Conservation (phyloP, 2,113 vertebrate genomes). For the Antechinus flavipes region DNA sequence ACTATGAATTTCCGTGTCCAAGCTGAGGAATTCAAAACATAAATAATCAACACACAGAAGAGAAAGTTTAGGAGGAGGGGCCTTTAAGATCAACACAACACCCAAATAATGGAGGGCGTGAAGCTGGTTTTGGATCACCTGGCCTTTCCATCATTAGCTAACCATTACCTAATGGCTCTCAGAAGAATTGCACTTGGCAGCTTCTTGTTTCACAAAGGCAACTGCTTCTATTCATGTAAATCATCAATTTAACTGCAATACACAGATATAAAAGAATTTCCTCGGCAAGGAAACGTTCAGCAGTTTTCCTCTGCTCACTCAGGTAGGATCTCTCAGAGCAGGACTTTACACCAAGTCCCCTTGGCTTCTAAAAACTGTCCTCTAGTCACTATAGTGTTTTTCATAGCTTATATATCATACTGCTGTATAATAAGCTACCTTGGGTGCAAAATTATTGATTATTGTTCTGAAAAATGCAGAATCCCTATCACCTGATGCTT, state of each 20-base stretch:
- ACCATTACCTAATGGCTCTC: neutral
- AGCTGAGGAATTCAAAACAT: conserved; percentile 66
- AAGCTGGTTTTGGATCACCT: neutral
- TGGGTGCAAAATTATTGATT: neutral
- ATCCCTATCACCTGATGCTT: neutral
- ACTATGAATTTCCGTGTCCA: conserved; percentile 38
- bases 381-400: neutral
- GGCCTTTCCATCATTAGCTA: neutral
- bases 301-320: neutral
- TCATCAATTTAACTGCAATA: neutral
- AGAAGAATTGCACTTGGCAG: neutral
- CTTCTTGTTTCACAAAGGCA: neutral
- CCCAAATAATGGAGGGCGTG: conserved; percentile 14
- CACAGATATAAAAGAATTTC: neutral
- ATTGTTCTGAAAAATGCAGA: neutral
- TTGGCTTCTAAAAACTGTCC: neutral
- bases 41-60: conserved; percentile 66
- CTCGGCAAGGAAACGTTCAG: neutral
- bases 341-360: neutral
- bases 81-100: conserved; percentile 54
- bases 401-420: neutral
- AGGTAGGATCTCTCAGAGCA: neutral
- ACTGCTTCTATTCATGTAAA: neutral
- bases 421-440: neutral
- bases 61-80: neutral